Percentiles rank a stretch among this genome's conserved stretches.
phyloP scores from a whole-genome alignment of 2,888 invertebrate species.

The Eugnorisma glareosa region DNA sequence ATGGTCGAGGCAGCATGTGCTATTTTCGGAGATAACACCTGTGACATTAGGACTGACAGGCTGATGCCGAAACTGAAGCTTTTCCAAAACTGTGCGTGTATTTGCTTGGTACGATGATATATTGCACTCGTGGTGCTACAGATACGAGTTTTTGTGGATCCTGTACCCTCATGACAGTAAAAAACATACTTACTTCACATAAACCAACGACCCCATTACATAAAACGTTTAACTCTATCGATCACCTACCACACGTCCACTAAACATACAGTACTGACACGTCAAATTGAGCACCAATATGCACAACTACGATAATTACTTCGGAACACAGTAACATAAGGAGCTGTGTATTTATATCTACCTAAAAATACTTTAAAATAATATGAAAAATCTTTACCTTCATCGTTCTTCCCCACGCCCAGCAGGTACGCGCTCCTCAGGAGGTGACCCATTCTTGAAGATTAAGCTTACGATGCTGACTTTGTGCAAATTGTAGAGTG shows the following conservation, averaged over 20 bases:
- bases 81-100: slow-evolving; percentile 20
- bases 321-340: slow-evolving; percentile 24
- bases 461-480: slow-evolving; percentile 82
- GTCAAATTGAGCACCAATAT: slow-evolving; percentile 17
- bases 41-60: slow-evolving; percentile 40
- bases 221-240: slow-evolving; percentile 14
- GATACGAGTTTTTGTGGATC: not conserved
- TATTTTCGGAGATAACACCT: slow-evolving; percentile 40
- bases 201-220: not conserved
- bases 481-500: slow-evolving; percentile 82
- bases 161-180: not conserved
- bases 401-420: slow-evolving; percentile 83
- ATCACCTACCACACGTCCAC: slow-evolving; percentile 11
- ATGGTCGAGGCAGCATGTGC: slow-evolving; percentile 19
- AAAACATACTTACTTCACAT: not conserved
- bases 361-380: not conserved
- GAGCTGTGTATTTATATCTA: not conserved
- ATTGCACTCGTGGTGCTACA: slow-evolving; percentile 16
- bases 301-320: slow-evolving; percentile 42
- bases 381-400: slow-evolving; percentile 71
- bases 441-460: slow-evolving; percentile 84
- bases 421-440: slow-evolving; percentile 85
- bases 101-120: not conserved
- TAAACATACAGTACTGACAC: slow-evolving; percentile 28
- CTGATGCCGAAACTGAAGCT: slow-evolving; percentile 32